Conservation (phyloP, 2,113 vertebrate genomes). For the Platycercus adscitus region DNA sequence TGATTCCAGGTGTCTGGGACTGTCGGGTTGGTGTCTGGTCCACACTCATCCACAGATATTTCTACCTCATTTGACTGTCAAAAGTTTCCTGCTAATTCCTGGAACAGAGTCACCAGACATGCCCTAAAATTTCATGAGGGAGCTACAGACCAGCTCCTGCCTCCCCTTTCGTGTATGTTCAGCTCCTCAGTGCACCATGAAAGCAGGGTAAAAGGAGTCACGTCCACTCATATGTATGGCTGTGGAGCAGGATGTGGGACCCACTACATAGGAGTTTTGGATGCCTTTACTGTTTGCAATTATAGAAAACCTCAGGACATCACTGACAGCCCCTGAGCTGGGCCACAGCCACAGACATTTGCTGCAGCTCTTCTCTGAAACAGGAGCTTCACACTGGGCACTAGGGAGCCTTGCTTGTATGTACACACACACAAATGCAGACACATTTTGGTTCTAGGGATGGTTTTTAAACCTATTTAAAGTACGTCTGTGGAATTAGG, state of each 20-base stretch:
- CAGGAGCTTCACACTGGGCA: not conserved
- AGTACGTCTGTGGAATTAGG: not conserved
- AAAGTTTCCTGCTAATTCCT: not conserved
- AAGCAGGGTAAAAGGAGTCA: accelerated
- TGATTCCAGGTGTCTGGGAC: not conserved
- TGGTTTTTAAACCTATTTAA: not conserved
- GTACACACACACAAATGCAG: not conserved
- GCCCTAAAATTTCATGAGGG: constrained; percentile 17
- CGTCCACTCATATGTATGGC: accelerated
- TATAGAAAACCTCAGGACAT: not conserved
- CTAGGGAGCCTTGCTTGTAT: not conserved
- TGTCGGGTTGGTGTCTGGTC: not conserved
- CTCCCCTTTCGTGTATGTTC: accelerated
- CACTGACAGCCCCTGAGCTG: not conserved
- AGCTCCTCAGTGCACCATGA: not conserved
- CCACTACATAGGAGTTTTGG: accelerated
- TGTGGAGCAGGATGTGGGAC: not conserved
- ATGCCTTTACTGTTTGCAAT: not conserved
- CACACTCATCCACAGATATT: not conserved
- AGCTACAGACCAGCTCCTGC: not conserved
- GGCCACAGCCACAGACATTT: not conserved
- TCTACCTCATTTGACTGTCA: not conserved
- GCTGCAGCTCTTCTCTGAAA: not conserved
- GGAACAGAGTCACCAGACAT: not conserved
- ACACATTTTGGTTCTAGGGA: not conserved